phyloP scores from a whole-genome alignment of 1,140 invertebrate species.

The Bombus confusus region DNA sequence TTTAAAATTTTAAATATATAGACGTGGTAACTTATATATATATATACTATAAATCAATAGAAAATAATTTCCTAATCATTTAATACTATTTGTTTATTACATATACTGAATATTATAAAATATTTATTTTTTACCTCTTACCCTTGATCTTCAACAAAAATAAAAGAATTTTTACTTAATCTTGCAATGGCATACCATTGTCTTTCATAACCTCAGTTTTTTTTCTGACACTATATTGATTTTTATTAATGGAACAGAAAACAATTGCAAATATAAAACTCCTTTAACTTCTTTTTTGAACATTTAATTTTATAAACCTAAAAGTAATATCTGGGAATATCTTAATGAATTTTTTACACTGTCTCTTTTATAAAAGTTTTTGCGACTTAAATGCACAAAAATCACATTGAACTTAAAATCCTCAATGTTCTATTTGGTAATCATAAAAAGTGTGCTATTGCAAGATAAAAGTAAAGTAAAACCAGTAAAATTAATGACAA shows the following conservation, averaged over 20 bases:
- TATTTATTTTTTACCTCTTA: background rate
- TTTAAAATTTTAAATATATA: background rate
- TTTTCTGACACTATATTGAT: background rate
- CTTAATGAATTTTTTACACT: too few relatives aligned
- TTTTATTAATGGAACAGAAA: background rate
- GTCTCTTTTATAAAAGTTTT: background rate
- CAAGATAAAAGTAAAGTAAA: background rate
- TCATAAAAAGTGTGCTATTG: background rate
- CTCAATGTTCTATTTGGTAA: background rate
- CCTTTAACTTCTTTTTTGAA: too few relatives aligned
- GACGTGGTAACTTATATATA: background rate
- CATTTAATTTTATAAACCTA: too few relatives aligned
- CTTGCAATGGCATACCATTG: background rate
- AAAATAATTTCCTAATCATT: background rate
- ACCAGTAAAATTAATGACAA: background rate
- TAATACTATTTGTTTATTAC: background rate
- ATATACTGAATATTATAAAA: background rate
- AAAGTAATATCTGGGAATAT: too few relatives aligned
- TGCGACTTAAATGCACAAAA: background rate
- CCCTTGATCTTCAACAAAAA: background rate
- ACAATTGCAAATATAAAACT: too few relatives aligned
- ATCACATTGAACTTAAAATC: background rate
- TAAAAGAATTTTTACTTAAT: background rate
- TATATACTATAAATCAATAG: background rate
- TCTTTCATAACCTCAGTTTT: background rate